Evolutionary conservation across 2,113 vertebrate genomes (phyloP).

Genomic region (Empidonax alnorum): DNA sequence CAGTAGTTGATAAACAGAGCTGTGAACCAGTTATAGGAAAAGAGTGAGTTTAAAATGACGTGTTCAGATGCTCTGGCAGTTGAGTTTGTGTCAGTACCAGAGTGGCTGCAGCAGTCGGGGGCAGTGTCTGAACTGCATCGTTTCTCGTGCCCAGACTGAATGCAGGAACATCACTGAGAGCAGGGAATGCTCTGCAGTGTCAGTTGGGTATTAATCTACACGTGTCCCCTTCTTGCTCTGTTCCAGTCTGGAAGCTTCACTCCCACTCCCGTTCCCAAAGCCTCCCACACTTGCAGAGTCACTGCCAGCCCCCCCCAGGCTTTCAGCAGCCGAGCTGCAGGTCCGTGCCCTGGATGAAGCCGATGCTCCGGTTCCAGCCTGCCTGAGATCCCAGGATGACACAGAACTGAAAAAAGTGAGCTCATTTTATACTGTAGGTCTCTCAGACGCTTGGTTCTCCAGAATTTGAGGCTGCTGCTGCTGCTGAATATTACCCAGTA

Average conservation of each 20-base stretch:
- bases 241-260: slow-evolving; percentile 61
- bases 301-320: slow-evolving; percentile 4
- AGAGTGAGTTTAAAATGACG: not conserved
- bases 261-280: slow-evolving; percentile 63
- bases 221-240: not conserved
- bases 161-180: not conserved
- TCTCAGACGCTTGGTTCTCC: not conserved
- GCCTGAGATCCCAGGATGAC: slow-evolving; percentile 48
- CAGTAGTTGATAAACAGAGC: not conserved
- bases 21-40: not conserved
- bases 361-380: slow-evolving; percentile 35
- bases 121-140: not conserved
- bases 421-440: not conserved
- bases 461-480: not conserved
- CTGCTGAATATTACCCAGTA: not conserved
- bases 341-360: slow-evolving; percentile 39
- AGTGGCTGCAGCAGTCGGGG: not conserved
- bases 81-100: not conserved
- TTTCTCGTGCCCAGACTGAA: not conserved
- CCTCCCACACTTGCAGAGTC: slow-evolving; percentile 51
- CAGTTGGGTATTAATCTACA: not conserved
- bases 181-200: not conserved
- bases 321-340: slow-evolving; percentile 57
- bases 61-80: not conserved
- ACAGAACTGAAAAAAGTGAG: slow-evolving; percentile 73